Evolutionary conservation across 2,113 vertebrate genomes (phyloP).

Genomic region (Rhinopomastus cyanomelas): DNA sequence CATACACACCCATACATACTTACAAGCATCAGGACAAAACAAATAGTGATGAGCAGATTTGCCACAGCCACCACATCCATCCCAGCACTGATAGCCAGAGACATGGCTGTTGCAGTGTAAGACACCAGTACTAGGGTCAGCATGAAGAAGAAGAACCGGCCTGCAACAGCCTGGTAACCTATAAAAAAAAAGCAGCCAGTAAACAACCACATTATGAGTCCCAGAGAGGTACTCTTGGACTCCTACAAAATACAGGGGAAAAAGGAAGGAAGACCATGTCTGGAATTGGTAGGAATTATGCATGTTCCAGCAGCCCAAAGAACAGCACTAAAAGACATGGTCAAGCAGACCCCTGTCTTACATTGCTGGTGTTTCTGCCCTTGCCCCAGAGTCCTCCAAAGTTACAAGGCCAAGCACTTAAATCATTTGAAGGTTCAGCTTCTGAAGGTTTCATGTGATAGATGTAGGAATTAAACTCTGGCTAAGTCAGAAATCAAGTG

Average conservation of each 20-base stretch:
- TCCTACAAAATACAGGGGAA: neutral
- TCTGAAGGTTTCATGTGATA: neutral
- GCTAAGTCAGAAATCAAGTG: neutral
- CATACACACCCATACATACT: neutral
- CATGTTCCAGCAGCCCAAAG: neutral
- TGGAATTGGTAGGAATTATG: neutral
- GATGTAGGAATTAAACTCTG: neutral
- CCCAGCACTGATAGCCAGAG: slow-evolving; percentile 70
- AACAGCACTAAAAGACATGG: neutral
- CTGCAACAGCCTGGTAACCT: slow-evolving; percentile 57
- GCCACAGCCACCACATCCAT: slow-evolving; percentile 68
- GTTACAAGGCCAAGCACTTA: neutral
- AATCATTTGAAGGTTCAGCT: neutral
- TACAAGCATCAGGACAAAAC: slow-evolving; percentile 73
- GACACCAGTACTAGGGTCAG: slow-evolving; percentile 56
- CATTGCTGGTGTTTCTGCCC: neutral
- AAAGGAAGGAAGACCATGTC: neutral
- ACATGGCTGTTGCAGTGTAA: slow-evolving; percentile 67
- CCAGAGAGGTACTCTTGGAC: neutral
- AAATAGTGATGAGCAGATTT: slow-evolving; percentile 65
- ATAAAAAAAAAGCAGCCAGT: neutral
- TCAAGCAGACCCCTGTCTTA: neutral
- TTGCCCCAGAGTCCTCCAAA: neutral
- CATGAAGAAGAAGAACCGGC: slow-evolving; percentile 66
- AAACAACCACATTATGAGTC: neutral